Percentiles rank a stretch among this genome's conserved stretches.
phyloP scores from a whole-genome alignment of 2,888 invertebrate species.

The Phaedon cochleariae region DNA sequence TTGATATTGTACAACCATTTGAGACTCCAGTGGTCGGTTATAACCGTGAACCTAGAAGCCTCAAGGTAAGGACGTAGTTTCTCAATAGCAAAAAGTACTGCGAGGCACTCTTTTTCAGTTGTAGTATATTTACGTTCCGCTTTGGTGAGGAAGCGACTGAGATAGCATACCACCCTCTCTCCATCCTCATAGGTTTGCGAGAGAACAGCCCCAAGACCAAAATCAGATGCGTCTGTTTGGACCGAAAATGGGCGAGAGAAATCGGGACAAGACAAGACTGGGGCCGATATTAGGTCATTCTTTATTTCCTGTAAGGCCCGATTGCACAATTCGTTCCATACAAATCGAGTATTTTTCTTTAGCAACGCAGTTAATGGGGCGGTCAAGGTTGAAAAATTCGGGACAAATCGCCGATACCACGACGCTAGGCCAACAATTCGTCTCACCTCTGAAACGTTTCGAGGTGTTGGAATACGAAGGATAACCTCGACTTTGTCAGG shows the following conservation, averaged over 20 bases:
- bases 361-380: constrained; percentile 31
- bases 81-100: constrained; percentile 34
- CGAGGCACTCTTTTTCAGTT: constrained; percentile 36
- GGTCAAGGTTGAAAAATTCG: constrained; percentile 33
- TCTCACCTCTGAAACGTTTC: background rate
- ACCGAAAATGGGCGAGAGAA: too few species aligned
- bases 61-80: constrained; percentile 38
- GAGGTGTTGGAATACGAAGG: background rate
- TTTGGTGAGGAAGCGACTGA: constrained; percentile 28
- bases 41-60: background rate
- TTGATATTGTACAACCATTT: constrained; percentile 20
- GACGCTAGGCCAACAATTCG: constrained; percentile 33
- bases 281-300: constrained; percentile 23
- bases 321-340: constrained; percentile 29
- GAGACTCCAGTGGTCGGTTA: constrained; percentile 7
- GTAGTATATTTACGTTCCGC: constrained; percentile 34
- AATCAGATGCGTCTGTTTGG: constrained; percentile 39
- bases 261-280: constrained; percentile 37
- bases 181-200: constrained; percentile 30
- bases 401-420: constrained; percentile 42
- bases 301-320: constrained; percentile 25
- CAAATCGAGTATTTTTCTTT: constrained; percentile 26
- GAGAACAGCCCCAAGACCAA: background rate
- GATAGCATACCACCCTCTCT: constrained; percentile 36
- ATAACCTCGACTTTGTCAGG: constrained; percentile 12